Conservation (phyloP, 2,797 vertebrate genomes). For the Rachycentron canadum region DNA sequence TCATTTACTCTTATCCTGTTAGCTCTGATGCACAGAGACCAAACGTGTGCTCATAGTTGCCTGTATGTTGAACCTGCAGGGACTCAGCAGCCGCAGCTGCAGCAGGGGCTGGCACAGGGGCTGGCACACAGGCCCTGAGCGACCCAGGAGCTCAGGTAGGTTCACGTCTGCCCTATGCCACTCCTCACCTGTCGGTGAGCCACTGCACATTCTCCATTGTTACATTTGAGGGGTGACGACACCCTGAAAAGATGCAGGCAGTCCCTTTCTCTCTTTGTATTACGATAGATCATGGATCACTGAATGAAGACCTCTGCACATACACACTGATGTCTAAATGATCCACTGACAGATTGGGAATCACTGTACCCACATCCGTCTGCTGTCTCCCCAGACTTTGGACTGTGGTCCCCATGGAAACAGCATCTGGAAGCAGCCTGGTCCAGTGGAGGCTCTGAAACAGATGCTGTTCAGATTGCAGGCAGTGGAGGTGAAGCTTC, state of each 20-base stretch:
- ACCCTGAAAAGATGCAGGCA: neutral
- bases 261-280: neutral
- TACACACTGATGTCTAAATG: neutral
- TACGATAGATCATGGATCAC: neutral
- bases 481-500: constrained; percentile 84
- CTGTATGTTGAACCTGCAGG: constrained; percentile 43
- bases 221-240: too few species aligned
- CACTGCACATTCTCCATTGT: neutral
- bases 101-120: constrained; percentile 1
- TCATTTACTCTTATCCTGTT: neutral
- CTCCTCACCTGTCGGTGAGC: neutral
- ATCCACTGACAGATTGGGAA: neutral
- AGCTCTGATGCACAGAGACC: neutral
- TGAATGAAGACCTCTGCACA: neutral
- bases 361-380: neutral
- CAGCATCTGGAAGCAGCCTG: constrained; percentile 80
- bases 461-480: constrained; percentile 92
- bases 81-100: constrained; percentile 11
- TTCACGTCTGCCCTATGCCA: neutral
- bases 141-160: constrained; percentile 37
- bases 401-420: neutral
- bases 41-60: neutral
- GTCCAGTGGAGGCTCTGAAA: constrained; percentile 92
- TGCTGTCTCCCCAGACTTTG: constrained; percentile 2
- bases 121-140: constrained; percentile 1